Evolutionary conservation across 2,797 vertebrate species (phyloP).

Genomic region (Gambusia yucatana): DNA sequence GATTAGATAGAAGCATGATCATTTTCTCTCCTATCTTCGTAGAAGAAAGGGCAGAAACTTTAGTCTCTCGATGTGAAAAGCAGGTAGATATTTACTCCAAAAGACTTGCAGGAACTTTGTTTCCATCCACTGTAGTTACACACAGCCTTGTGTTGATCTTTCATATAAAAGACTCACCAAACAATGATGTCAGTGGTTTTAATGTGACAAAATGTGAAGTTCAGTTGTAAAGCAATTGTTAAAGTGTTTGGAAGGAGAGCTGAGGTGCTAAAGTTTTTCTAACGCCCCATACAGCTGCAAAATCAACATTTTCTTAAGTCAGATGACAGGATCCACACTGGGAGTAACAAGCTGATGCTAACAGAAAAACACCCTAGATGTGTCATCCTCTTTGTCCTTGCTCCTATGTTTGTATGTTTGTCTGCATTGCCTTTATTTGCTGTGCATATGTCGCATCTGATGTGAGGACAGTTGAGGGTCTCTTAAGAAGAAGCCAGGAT

Average conservation of each 20-base stretch:
- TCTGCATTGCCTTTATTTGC: slow-evolving; percentile 74
- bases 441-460: slow-evolving; percentile 77
- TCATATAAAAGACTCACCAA: background rate
- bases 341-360: background rate
- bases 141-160: background rate
- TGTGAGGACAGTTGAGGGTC: slow-evolving; percentile 82
- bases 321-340: background rate
- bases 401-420: slow-evolving; percentile 5
- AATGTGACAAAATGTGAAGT: background rate
- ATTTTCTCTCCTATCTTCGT: background rate
- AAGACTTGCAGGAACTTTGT: background rate
- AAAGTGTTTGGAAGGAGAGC: background rate
- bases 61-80: background rate
- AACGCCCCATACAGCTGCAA: background rate
- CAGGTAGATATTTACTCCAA: background rate
- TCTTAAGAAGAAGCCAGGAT: slow-evolving; percentile 81
- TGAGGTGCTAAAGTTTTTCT: background rate
- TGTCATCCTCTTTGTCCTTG: background rate
- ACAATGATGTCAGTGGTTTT: background rate
- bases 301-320: background rate
- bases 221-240: background rate
- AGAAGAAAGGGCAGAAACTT: background rate
- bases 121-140: background rate
- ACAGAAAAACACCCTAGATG: background rate
- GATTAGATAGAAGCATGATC: background rate